Conservation (phyloP, 1,140 invertebrate genomes). For the Drosophila jambulina region DNA sequence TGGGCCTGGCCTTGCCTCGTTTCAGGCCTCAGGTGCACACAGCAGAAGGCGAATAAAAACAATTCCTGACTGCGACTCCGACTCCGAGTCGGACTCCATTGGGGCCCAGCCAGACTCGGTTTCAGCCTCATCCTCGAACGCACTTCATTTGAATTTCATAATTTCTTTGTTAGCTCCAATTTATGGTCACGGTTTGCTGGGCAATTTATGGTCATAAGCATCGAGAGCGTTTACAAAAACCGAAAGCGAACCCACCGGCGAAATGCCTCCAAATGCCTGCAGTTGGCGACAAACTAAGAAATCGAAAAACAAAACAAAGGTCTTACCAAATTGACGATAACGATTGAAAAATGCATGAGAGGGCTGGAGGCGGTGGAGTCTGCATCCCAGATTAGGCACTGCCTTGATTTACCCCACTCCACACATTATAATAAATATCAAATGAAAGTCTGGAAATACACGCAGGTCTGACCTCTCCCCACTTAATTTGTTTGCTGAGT, state of each 20-base stretch:
- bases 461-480: conserved; percentile 35
- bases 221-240: conserved; percentile 66
- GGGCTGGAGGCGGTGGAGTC: conserved; percentile 10
- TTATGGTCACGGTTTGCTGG: conserved; percentile 82
- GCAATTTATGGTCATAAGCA: conserved; percentile 83
- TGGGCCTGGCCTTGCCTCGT: conserved; percentile 71
- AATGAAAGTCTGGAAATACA: conserved; percentile 34
- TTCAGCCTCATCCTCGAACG: conserved; percentile 54
- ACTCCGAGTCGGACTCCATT: neutral
- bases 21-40: conserved; percentile 62
- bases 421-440: conserved; percentile 61
- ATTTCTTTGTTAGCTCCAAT: conserved; percentile 84
- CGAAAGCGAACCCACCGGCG: conserved; percentile 42
- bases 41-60: conserved; percentile 26
- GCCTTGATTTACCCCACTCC: conserved; percentile 50
- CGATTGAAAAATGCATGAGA: conserved; percentile 71
- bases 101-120: conserved; percentile 21
- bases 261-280: conserved; percentile 11
- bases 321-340: conserved; percentile 80
- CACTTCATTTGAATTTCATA: conserved; percentile 84
- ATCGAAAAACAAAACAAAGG: conserved; percentile 48
- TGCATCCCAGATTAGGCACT: conserved; percentile 36
- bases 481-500: conserved; percentile 60
- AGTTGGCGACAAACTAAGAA: conserved; percentile 47
- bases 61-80: conserved; percentile 19